Evolutionary conservation across 1,140 invertebrate genomes (phyloP).

Genomic region (Arion vulgaris): DNA sequence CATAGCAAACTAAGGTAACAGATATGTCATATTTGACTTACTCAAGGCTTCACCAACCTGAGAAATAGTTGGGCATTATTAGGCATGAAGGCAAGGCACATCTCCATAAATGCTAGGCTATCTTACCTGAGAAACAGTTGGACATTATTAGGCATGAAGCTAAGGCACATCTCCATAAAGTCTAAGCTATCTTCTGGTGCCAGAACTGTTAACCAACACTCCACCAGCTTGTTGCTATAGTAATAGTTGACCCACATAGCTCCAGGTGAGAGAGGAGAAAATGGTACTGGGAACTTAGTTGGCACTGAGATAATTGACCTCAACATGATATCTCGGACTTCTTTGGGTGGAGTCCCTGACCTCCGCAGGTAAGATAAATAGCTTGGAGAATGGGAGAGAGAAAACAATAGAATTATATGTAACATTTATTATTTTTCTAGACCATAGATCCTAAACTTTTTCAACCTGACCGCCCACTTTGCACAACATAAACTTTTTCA

Average conservation of each 20-base stretch:
- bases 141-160: conserved; percentile 57
- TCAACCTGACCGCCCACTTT: too few relatives aligned
- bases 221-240: conserved; percentile 54
- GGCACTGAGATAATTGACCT: conserved; percentile 53
- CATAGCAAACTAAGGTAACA: too few relatives aligned
- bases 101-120: conserved; percentile 44
- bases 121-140: conserved; percentile 52
- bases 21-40: too few relatives aligned
- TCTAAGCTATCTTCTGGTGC: conserved; percentile 16
- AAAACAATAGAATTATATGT: too few relatives aligned
- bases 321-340: conserved; percentile 43
- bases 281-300: conserved; percentile 47
- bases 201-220: conserved; percentile 50
- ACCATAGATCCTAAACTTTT: too few relatives aligned
- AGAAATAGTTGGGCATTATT: conserved; percentile 51
- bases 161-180: conserved; percentile 48
- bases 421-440: too few relatives aligned
- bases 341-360: neutral
- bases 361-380: conserved; percentile 9
- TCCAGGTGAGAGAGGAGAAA: conserved; percentile 28
- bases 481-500: too few relatives aligned
- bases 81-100: conserved; percentile 55
- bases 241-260: conserved; percentile 51
- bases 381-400: conserved; percentile 2
- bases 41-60: too few relatives aligned